phyloP scores from a whole-genome alignment of 2,797 vertebrate genomes.

The Sarcoramphus papa region DNA sequence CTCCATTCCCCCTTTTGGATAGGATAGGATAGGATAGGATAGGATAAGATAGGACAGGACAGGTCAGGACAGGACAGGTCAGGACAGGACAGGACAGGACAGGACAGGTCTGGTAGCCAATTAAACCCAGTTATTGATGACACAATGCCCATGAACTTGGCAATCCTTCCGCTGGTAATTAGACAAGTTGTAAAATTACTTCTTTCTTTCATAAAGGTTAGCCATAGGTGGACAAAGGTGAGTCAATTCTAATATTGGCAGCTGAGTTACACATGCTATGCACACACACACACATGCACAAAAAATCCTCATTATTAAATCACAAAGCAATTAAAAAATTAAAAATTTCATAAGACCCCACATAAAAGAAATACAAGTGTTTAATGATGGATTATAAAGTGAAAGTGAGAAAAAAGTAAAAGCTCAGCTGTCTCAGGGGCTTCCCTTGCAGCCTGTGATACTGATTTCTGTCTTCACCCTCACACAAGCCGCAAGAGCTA shows the following conservation, averaged over 20 bases:
- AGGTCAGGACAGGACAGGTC: not conserved
- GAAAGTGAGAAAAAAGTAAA: conserved; percentile 67
- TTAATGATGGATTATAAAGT: conserved; percentile 79
- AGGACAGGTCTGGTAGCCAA: not conserved
- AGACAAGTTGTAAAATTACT: not conserved
- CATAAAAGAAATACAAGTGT: conserved; percentile 83
- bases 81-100: not conserved
- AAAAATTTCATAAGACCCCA: conserved; percentile 78
- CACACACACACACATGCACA: conserved; percentile 24
- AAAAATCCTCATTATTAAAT: conserved; percentile 76
- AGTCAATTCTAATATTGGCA: conserved; percentile 49
- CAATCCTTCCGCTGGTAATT: not conserved
- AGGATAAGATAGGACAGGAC: not conserved
- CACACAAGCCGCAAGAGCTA: conserved; percentile 83
- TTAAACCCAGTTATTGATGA: not conserved
- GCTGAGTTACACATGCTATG: conserved; percentile 43
- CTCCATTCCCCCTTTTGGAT: not conserved
- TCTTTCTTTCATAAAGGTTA: conserved; percentile 2
- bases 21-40: not conserved
- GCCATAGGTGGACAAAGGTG: conserved; percentile 32
- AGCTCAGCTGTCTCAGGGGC: conserved; percentile 76
- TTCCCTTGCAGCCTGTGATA: conserved; percentile 74
- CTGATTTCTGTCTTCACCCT: conserved; percentile 78
- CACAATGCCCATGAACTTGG: not conserved
- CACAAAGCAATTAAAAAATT: conserved; percentile 83